Evolutionary conservation across 2,888 invertebrate genomes (phyloP), one percentile per base, ranked within the genome.

Genomic region (Drosophila atroscutellata): DNA sequence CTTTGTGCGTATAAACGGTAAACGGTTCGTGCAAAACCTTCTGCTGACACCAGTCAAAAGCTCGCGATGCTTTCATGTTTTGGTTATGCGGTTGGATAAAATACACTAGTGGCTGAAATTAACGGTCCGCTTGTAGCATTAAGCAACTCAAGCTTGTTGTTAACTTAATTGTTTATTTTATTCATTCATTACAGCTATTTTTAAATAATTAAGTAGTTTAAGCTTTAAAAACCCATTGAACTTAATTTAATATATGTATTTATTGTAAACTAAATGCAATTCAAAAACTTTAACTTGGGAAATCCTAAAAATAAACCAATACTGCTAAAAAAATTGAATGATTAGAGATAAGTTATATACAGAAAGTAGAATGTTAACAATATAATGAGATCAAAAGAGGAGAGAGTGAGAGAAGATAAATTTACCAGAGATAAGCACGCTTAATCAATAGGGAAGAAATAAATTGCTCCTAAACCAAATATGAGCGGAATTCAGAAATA

Each of bases 291-390:
- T 8, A 0, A 18, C 18, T 18, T 36, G 6, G 15, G 1, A 36
- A 6, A 36, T 1, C 0, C 18, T 2, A 37, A 8, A 37, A 37
- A 37, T 3, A 39, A 9, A 4, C n/a, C 9, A 39, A n/a, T 4
- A 0, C n/a, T n/a, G 2, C 4, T 0, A n/a, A 1, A 9, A n/a
- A n/a, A n/a, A 1, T 1, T 9, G 9, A n/a, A n/a, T 9, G 4
- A n/a, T 4, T 9, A n/a, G n/a, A n/a, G 8, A 37, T 37, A 1
- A n/a, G n/a, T n/a, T 0, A 39, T 39, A 9, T 39, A 9, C n/a
- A 3, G n/a, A 39, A 20, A 39, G n/a, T 0, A 11, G 1, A 39
- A 39, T 34, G 34, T 34, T 34, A 34, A 34, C 4, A 34, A 39
- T 39, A 39, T 2, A n/a, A n/a, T n/a, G 1, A 8, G 9, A 1